Percentiles rank a stretch among this genome's conserved stretches.
phyloP scores from a whole-genome alignment of 2,888 invertebrate genomes.

The Zootermopsis nevadensis region DNA sequence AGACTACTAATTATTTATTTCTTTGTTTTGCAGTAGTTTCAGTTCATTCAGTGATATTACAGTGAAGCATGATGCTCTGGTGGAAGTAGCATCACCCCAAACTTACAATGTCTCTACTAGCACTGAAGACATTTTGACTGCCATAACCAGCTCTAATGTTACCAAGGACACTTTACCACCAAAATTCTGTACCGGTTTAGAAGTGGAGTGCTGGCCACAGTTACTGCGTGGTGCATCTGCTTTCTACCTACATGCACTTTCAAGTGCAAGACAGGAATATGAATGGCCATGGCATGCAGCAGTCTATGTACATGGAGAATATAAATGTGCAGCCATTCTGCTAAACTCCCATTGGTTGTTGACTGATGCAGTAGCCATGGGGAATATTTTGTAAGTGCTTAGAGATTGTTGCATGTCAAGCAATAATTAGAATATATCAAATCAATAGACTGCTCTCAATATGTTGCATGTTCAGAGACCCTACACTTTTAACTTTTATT shows the following conservation, averaged over 20 bases:
- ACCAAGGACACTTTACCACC: neutral
- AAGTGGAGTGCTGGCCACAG: neutral
- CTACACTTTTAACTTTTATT: no score
- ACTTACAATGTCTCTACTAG: neutral
- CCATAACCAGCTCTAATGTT: neutral
- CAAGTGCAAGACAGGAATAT: conserved; percentile 55
- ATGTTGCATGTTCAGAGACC: no score
- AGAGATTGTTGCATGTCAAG: no score
- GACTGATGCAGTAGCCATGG: conserved; percentile 65
- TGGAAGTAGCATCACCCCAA: neutral
- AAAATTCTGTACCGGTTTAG: neutral
- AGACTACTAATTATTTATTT: neutral
- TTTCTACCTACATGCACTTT: neutral
- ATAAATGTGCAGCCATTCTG: conserved; percentile 77
- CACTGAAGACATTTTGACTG: neutral
- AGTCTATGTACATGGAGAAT: conserved; percentile 76
- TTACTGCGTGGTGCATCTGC: neutral
- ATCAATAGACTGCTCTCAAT: no score
- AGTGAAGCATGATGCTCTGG: neutral
- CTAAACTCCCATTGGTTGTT: conserved; percentile 76
- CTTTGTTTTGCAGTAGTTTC: neutral
- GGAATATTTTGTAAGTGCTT: conserved; percentile 62
- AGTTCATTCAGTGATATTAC: neutral
- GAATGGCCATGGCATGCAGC: conserved; percentile 81
- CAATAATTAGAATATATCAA: no score